Conservation (phyloP, 2,797 vertebrate species). For the Mormyrops boulengeri region DNA sequence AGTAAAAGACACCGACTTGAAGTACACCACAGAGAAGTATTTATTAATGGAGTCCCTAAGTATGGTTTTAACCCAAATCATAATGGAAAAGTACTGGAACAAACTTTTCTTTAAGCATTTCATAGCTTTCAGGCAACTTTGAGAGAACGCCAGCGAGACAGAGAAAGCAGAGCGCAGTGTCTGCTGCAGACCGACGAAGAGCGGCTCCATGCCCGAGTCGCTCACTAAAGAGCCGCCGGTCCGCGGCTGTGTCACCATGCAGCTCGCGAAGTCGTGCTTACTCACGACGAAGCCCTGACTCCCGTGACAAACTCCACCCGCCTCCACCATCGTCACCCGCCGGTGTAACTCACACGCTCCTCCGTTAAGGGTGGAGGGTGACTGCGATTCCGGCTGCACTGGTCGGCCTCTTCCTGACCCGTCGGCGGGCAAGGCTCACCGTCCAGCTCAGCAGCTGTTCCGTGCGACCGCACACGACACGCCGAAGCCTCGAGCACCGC, state of each 20-base stretch:
- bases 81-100: neutral
- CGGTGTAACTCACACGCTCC: neutral
- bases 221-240: neutral
- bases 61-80: neutral
- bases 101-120: neutral
- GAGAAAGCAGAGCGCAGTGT: neutral
- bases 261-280: neutral
- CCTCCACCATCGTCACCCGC: neutral
- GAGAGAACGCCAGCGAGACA: neutral
- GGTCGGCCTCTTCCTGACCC: neutral
- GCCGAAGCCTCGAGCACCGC: neutral
- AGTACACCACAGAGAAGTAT: neutral
- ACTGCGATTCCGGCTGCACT: neutral
- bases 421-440: neutral
- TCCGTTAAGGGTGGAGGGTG: neutral
- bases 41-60: neutral
- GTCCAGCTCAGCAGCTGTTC: neutral
- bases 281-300: neutral
- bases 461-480: neutral
- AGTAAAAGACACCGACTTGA: neutral
- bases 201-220: neutral
- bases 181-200: neutral
- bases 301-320: neutral
- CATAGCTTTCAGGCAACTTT: neutral
- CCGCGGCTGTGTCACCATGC: neutral